These are phyloP conservation scores for Hirudo medicinalis DNA, from an alignment of 1,140 invertebrate species.

Conservation along the genomic window DNA sequence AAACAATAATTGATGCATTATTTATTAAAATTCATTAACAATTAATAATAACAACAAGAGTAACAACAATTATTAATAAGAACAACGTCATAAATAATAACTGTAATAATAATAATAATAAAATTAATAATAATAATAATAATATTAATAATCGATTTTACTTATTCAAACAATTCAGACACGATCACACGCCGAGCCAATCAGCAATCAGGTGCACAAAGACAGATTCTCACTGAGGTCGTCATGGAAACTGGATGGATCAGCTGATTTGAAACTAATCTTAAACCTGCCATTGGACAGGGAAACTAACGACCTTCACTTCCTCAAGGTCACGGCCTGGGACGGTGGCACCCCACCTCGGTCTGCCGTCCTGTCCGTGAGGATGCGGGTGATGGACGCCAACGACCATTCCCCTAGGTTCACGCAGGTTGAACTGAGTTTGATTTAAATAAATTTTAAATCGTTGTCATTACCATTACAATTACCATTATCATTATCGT, in stretches of 20 bases:
- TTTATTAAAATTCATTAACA: no score
- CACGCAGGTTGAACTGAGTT: conserved; percentile 14
- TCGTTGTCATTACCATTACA: no score
- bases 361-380: conserved; percentile 8
- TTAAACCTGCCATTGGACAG: conserved; percentile 18
- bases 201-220: background rate
- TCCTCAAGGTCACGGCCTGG: conserved; percentile 18
- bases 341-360: conserved; percentile 20
- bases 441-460: no score
- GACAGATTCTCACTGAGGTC: conserved; percentile 19
- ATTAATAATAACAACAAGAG: background rate
- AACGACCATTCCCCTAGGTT: conserved; percentile 41
- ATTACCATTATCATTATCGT: no score
- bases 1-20: no score
- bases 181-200: background rate
- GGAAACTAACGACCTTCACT: conserved; percentile 11
- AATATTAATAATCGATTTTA: background rate
- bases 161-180: background rate
- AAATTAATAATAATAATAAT: background rate
- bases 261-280: conserved; percentile 18
- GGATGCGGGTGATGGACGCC: conserved; percentile 25
- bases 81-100: background rate
- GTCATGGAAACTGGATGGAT: conserved; percentile 15
- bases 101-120: background rate
- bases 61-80: background rate